Conservation (phyloP, 2,797 vertebrate species). For the Coregonus suidteri region DNA sequence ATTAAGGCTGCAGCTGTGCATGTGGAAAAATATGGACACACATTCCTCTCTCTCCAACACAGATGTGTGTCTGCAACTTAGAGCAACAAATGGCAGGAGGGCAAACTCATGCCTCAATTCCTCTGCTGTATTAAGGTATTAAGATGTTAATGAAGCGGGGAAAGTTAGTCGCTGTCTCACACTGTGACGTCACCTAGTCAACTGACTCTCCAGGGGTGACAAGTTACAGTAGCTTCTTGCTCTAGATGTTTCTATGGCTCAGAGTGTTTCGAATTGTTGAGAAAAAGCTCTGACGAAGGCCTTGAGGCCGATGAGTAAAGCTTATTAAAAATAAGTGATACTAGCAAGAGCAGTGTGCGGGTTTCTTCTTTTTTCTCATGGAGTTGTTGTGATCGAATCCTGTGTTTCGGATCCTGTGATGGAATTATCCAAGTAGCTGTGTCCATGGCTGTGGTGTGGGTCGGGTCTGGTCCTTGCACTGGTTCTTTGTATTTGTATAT, state of each 20-base stretch:
- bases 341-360: too few species aligned
- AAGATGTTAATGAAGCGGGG: neutral
- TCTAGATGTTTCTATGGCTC: neutral
- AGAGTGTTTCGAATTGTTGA: too few species aligned
- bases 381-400: too few species aligned
- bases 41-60: constrained; percentile 20
- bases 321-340: too few species aligned
- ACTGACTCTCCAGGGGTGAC: neutral
- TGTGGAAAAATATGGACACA: constrained; percentile 20
- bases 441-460: too few species aligned
- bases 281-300: too few species aligned
- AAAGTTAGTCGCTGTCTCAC: neutral
- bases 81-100: neutral
- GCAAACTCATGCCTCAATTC: neutral
- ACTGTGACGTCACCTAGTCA: neutral
- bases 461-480: too few species aligned
- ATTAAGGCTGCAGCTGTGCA: constrained; percentile 44
- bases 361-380: too few species aligned
- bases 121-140: neutral
- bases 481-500: too few species aligned
- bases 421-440: too few species aligned
- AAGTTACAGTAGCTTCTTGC: neutral
- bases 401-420: too few species aligned
- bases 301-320: too few species aligned
- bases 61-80: constrained; percentile 18